Base-by-base conservation (phyloP, 2,888 invertebrate species). In the Parnassius orleans region DNA sequence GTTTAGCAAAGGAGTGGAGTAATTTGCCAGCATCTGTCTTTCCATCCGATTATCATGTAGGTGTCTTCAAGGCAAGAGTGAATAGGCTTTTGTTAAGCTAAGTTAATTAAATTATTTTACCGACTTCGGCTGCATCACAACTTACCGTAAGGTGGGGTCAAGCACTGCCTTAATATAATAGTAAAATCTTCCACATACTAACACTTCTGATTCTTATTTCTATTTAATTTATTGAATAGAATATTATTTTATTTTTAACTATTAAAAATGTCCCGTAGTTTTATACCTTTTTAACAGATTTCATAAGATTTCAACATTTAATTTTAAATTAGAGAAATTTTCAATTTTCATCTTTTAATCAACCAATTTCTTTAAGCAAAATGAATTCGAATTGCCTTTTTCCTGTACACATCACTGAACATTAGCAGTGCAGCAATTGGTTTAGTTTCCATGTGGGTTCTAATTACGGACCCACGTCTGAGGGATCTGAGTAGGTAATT, bases 401-500 rank as follows among this genome's bases (percentile, higher is more conserved):
- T 33, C 46, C 2, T 46, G n/a, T 46, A 53, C 47, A 14, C n/a
- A 53, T 52, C 47, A 33, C 46, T 42, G 19, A 48, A 14, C 19
- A 19, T 60, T 47, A 53, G 15, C 10, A 19, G 44, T 41, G 47
- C 47, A 53, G 53, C 46, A 60, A 60, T 60, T 60, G 53, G 15
- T 15, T 60, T 24, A 60, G 47, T 19, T 42, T 43, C 47, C 48
- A 19, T 46, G 14, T 43, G 48, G 19, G 48, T 41, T 53, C 10
- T 15, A 42, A 42, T 47, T 47, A 47, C 19, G 5, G 12, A 50
- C 50, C 60, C 48, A 54, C n/a, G 53, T 54, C 53, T 60, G 53
- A 24, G 47, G 60, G 47, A 48, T 1, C 54, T 60, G 53, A 48
- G 42, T 60, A 48, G 60, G 48, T 60, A 60, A 60, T 60, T 47